Conservation (phyloP, 2,888 invertebrate species). For the Drosophila diplacantha region DNA sequence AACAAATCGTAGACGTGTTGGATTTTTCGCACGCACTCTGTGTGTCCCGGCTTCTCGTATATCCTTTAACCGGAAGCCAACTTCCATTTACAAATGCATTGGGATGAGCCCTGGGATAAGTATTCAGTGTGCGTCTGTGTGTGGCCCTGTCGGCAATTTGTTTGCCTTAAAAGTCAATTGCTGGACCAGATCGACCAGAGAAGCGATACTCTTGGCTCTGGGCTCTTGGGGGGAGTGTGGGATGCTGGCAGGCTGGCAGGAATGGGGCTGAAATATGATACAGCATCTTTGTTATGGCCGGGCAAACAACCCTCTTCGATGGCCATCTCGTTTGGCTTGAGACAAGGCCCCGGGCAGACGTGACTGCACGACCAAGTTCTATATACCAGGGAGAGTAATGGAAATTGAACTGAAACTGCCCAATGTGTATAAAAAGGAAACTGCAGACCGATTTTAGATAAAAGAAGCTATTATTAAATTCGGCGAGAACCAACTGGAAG, state of each 20-base stretch:
- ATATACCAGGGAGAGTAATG: constrained; percentile 1
- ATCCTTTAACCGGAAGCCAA: constrained; percentile 70
- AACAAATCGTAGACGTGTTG: constrained; percentile 60
- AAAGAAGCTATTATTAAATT: neutral
- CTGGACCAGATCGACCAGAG: constrained; percentile 37
- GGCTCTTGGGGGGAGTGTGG: constrained; percentile 3
- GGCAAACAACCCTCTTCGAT: constrained; percentile 35
- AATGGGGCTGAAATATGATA: constrained; percentile 60
- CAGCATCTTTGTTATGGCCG: constrained; percentile 30
- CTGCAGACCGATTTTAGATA: neutral
- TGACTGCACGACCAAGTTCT: constrained; percentile 24
- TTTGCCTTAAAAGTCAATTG: constrained; percentile 53
- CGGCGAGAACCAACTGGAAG: neutral
- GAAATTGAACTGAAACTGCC: neutral
- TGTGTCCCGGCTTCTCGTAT: constrained; percentile 38
- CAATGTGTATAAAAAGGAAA: neutral
- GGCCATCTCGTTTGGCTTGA: constrained; percentile 32
- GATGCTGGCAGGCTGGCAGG: neutral
- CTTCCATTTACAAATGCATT: constrained; percentile 61
- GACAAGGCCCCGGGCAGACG: constrained; percentile 45
- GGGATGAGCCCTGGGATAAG: constrained; percentile 4
- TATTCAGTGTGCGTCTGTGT: constrained; percentile 25
- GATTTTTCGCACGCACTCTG: constrained; percentile 67
- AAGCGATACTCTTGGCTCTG: neutral
- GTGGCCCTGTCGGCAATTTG: constrained; percentile 62